phyloP scores from a whole-genome alignment of 2,797 vertebrate species.

The Poecilia gillii region DNA sequence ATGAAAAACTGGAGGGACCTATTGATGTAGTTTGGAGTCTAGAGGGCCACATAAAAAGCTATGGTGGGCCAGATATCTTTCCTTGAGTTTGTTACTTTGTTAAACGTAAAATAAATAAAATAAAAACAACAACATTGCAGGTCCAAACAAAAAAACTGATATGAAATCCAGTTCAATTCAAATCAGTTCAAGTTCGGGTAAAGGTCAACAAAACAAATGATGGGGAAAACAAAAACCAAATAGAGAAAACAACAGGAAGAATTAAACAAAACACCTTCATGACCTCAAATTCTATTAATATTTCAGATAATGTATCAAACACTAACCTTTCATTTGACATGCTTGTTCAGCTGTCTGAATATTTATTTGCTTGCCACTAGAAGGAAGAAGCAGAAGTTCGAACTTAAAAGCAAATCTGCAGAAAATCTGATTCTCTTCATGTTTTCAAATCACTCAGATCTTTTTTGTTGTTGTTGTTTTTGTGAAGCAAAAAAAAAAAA shows the following conservation, averaged over 20 bases:
- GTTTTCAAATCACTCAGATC: constrained; percentile 23
- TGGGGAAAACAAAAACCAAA: not conserved
- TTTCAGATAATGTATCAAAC: not conserved
- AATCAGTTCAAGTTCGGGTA: not conserved
- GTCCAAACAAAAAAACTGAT: not conserved
- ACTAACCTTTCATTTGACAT: not conserved
- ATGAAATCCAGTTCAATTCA: not conserved
- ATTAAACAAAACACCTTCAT: not conserved
- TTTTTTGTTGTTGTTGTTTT: not conserved
- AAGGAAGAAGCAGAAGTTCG: not conserved
- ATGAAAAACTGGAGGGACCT: no score
- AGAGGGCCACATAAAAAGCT: no score
- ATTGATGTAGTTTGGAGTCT: no score
- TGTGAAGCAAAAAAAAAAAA: no score
- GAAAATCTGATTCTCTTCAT: not conserved
- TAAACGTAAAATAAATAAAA: no score
- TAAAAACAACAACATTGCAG: not conserved
- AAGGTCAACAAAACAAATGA: not conserved
- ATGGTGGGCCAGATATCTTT: no score
- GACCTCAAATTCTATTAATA: not conserved
- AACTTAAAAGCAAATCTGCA: constrained; percentile 2
- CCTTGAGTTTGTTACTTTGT: not conserved
- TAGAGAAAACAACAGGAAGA: not conserved
- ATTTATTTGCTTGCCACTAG: not conserved
- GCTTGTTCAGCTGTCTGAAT: not conserved